Evolutionary conservation across 2,888 invertebrate species (phyloP).

Genomic region (Pristionchus fissidentatus): DNA sequence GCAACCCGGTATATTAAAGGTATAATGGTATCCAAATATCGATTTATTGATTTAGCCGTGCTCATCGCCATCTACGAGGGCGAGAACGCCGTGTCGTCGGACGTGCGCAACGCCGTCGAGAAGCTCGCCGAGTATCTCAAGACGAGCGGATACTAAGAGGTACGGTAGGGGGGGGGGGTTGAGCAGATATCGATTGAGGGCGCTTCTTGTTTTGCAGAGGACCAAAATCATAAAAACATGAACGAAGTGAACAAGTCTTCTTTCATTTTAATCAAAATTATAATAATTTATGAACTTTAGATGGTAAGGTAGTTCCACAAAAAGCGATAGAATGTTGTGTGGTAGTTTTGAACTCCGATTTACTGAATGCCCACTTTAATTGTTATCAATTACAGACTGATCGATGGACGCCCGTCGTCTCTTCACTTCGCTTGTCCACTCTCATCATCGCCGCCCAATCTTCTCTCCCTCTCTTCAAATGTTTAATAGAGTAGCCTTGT

Average conservation of each 20-base stretch:
- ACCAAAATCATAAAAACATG: too few relatives aligned
- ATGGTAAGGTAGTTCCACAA: too few relatives aligned
- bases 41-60: constrained; percentile 61
- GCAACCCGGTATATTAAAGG: too few relatives aligned
- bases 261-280: too few relatives aligned
- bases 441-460: not conserved
- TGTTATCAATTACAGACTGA: too few relatives aligned
- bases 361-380: too few relatives aligned
- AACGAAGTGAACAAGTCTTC: too few relatives aligned
- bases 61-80: constrained; percentile 74
- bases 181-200: not conserved
- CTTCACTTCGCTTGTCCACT: not conserved
- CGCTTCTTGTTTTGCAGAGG: too few relatives aligned
- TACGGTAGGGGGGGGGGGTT: not conserved
- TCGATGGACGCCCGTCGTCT: not conserved
- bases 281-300: too few relatives aligned
- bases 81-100: constrained; percentile 66
- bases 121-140: constrained; percentile 67
- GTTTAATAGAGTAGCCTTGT: constrained; percentile 39
- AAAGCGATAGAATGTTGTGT: too few relatives aligned
- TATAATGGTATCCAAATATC: not conserved
- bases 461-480: not conserved
- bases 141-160: constrained; percentile 64
- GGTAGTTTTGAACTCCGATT: too few relatives aligned
- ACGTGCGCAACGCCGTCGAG: constrained; percentile 72